phyloP scores from a whole-genome alignment of 1,140 invertebrate genomes.

The Danaus melanippus region DNA sequence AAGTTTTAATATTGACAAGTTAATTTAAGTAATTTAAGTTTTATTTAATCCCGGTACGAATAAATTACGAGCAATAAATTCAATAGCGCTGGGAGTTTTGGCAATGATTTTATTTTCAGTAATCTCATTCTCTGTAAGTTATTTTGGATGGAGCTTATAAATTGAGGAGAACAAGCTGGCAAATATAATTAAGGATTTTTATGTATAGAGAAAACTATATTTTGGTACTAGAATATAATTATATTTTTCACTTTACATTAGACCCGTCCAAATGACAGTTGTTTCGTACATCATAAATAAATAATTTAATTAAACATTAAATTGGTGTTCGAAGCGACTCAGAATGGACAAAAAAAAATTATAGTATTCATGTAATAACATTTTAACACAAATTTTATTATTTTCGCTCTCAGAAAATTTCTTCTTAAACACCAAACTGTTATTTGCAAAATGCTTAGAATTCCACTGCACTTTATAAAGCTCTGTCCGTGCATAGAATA shows the following conservation, averaged over 20 bases:
- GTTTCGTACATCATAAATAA: conserved; percentile 45
- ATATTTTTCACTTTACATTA: too few species aligned
- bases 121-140: conserved; percentile 57
- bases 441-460: too few species aligned
- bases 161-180: not conserved
- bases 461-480: conserved; percentile 28
- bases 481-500: conserved; percentile 19
- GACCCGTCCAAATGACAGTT: conserved; percentile 26
- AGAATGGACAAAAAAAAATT: not conserved
- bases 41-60: conserved; percentile 9
- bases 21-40: conserved; percentile 11
- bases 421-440: too few species aligned
- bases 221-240: not conserved
- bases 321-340: conserved; percentile 39
- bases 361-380: too few species aligned
- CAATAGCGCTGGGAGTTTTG: conserved; percentile 35
- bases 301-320: conserved; percentile 58
- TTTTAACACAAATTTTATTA: too few species aligned
- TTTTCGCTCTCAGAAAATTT: too few species aligned
- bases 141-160: conserved; percentile 47
- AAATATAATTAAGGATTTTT: conserved; percentile 5
- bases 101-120: conserved; percentile 41
- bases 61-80: conserved; percentile 10
- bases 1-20: conserved; percentile 14
- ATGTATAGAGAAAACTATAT: conserved; percentile 1